These are phyloP conservation scores for Drosophila oshimai DNA, from an alignment of 1,140 invertebrate species.

Conservation along the genomic window DNA sequence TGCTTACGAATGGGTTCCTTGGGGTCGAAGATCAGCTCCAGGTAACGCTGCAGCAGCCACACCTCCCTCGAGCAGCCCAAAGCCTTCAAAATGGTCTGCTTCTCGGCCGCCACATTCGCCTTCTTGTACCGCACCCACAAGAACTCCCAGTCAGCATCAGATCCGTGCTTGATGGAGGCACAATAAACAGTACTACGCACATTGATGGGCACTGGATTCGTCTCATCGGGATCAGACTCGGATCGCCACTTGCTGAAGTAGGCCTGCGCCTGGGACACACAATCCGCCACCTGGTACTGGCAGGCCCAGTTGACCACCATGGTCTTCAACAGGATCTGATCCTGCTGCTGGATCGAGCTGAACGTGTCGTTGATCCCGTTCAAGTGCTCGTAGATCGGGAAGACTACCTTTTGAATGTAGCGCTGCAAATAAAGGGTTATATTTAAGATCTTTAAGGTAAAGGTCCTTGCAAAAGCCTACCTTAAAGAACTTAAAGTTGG, in stretches of 20 bases:
- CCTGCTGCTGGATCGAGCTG: slow-evolving; percentile 74
- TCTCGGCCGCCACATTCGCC: slow-evolving; percentile 87
- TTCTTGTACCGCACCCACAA: slow-evolving; percentile 88
- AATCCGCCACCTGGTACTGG: slow-evolving; percentile 84
- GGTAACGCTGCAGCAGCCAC: slow-evolving; percentile 88
- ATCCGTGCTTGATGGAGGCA: slow-evolving; percentile 88
- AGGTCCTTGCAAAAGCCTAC: slow-evolving; percentile 56
- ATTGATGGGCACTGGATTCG: slow-evolving; percentile 88
- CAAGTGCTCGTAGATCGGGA: slow-evolving; percentile 84
- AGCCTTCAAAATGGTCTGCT: slow-evolving; percentile 85
- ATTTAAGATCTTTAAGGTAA: too few relatives aligned
- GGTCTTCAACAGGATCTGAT: slow-evolving; percentile 84
- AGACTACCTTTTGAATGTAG: slow-evolving; percentile 84
- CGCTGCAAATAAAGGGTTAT: slow-evolving; percentile 82
- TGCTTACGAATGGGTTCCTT: slow-evolving; percentile 86
- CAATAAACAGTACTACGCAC: slow-evolving; percentile 90
- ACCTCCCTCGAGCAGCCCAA: slow-evolving; percentile 88
- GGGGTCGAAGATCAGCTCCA: slow-evolving; percentile 85
- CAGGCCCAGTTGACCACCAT: slow-evolving; percentile 85
- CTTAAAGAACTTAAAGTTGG: slow-evolving; percentile 84
- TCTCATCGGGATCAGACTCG: slow-evolving; percentile 84
- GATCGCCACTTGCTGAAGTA: slow-evolving; percentile 86
- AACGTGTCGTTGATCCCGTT: slow-evolving; percentile 83
- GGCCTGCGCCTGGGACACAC: slow-evolving; percentile 84
- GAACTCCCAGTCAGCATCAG: slow-evolving; percentile 90